Evolutionary conservation across 37 sponge, comb jelly and placozoan genomes (phyloP).

Genomic region (Hexactinellida sp.): DNA sequence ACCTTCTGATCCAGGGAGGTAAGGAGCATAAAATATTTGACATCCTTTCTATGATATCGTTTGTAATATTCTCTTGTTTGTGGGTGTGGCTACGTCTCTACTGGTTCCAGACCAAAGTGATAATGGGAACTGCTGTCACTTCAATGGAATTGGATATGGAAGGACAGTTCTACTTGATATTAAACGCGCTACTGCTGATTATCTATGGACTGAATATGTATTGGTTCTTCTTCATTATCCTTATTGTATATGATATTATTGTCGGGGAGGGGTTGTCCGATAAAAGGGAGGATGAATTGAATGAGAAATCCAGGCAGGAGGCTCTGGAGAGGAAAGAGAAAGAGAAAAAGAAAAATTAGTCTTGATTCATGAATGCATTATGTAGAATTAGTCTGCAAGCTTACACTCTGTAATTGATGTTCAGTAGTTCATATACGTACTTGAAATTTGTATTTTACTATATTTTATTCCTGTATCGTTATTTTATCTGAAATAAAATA

Average conservation of each 20-base stretch:
- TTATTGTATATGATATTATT: background rate
- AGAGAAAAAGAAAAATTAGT: too few species aligned
- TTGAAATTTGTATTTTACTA: too few species aligned
- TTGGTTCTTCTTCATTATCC: background rate
- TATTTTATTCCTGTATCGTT: too few species aligned
- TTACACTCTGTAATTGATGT: too few species aligned
- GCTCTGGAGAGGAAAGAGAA: background rate
- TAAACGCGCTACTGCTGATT: constrained; percentile 32
- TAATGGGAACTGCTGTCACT: constrained; percentile 41
- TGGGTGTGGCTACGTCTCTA: constrained; percentile 58
- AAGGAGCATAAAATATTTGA: constrained; percentile 19
- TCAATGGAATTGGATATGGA: constrained; percentile 24
- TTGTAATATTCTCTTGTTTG: constrained; percentile 47
- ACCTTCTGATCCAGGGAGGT: constrained; percentile 41
- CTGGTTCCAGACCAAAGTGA: constrained; percentile 66
- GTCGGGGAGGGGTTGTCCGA: background rate
- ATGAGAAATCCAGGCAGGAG: background rate
- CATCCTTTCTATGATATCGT: constrained; percentile 27
- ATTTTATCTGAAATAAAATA: too few species aligned
- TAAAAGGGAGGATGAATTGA: background rate
- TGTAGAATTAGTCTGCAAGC: too few species aligned
- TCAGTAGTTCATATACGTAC: too few species aligned
- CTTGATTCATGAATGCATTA: too few species aligned
- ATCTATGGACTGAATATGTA: constrained; percentile 28
- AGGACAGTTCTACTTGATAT: constrained; percentile 50